Conservation (phyloP, 2,888 invertebrate species). For the Cheilosia scutellata region DNA sequence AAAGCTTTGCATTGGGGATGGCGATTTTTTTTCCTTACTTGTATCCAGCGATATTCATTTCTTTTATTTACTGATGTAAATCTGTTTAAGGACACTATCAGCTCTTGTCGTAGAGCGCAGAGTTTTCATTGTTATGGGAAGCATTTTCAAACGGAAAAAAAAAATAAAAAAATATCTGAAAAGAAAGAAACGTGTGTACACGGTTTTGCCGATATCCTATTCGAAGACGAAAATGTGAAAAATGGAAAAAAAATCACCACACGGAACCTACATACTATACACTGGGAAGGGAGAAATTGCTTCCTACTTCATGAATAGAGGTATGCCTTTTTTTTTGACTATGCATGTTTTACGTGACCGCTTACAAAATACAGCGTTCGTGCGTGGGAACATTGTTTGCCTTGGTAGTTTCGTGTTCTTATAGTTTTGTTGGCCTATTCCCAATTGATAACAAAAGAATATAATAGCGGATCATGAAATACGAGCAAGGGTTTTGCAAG, state of each 20-base stretch:
- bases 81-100: conserved; percentile 35
- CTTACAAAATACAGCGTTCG: conserved; percentile 14
- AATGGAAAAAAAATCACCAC: conserved; percentile 48
- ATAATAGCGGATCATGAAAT: background rate
- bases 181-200: background rate
- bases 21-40: conserved; percentile 8
- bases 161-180: background rate
- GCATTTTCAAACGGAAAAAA: background rate
- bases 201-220: background rate
- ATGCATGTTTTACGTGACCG: conserved; percentile 50
- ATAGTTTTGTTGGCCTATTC: background rate
- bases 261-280: conserved; percentile 11
- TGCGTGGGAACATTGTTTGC: conserved; percentile 13
- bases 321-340: conserved; percentile 42
- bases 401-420: background rate
- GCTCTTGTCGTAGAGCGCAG: conserved; percentile 6
- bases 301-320: background rate
- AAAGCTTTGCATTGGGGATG: background rate
- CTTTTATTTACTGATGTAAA: conserved; percentile 49
- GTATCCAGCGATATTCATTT: conserved; percentile 15
- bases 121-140: conserved; percentile 1
- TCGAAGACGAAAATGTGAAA: conserved; percentile 4
- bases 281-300: conserved; percentile 9
- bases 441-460: conserved; percentile 1
- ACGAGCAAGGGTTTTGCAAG: background rate